phyloP scores from a whole-genome alignment of 2,888 invertebrate species.

The Heliconius aoede region DNA sequence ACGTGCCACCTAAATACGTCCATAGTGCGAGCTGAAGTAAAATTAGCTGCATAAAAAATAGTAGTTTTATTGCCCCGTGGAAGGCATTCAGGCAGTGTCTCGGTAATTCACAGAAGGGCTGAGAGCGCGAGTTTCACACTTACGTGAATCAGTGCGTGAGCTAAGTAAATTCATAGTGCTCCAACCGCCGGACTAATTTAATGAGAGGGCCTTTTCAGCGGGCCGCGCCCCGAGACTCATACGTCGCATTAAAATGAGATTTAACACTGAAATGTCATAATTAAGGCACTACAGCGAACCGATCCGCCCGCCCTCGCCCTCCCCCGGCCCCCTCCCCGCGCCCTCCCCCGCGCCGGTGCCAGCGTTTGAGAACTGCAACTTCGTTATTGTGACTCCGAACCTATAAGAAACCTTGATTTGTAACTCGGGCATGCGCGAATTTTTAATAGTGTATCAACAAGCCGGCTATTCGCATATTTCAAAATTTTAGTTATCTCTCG shows the following conservation, averaged over 20 bases:
- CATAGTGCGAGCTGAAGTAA: constrained; percentile 54
- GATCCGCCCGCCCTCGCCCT: constrained; percentile 32
- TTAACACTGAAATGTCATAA: constrained; percentile 63
- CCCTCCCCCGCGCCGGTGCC: constrained; percentile 48
- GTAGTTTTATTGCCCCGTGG: constrained; percentile 71
- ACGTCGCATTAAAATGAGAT: constrained; percentile 61
- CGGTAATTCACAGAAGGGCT: constrained; percentile 60
- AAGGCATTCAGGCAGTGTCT: constrained; percentile 74
- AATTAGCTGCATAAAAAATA: constrained; percentile 62
- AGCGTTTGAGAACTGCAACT: constrained; percentile 52
- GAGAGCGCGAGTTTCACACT: constrained; percentile 79
- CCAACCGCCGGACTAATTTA: constrained; percentile 81
- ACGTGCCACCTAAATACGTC: constrained; percentile 45
- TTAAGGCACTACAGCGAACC: constrained; percentile 58
- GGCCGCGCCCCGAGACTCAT: constrained; percentile 56
- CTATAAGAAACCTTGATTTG: constrained; percentile 49
- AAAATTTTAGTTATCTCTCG: constrained; percentile 10
- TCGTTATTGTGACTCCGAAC: constrained; percentile 55
- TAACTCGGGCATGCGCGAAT: constrained; percentile 44
- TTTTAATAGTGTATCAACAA: constrained; percentile 46
- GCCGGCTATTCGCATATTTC: constrained; percentile 19
- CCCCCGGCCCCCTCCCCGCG: constrained; percentile 11
- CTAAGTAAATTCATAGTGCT: constrained; percentile 73
- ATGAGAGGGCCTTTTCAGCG: constrained; percentile 74
- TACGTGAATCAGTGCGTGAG: constrained; percentile 73